Base-by-base conservation (phyloP, 2,888 invertebrate genomes). In the Dioctria linearis region DNA sequence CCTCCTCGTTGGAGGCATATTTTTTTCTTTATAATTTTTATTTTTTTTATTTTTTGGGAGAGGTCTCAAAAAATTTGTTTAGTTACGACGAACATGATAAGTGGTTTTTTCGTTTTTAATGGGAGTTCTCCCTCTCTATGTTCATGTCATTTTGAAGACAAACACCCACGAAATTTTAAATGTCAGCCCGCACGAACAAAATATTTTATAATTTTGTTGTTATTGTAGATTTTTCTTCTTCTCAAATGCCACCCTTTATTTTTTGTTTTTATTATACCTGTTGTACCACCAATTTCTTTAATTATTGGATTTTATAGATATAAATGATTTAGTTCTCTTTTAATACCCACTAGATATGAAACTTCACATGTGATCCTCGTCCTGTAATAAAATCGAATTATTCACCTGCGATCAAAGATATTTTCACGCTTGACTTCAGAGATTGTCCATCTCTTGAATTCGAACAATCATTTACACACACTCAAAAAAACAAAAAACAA, bases 1-100 rank as follows among this genome's bases (percentile, higher is more conserved):
- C 76, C 63, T 76, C 76, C 76, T 76, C 63, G 73, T 39, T 76
- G 63, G 76, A 46, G 63, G 46, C 76, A 76, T 76, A 25, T 25
- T 25, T 25, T 25, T 25, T 25, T 2, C 25, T 25, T 1, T 25
- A 25, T 25, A 1, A 25, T 25, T 25, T 25, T 25, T n/a, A n/a
- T n/a, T 65, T 25, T 25, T 25, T 25, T 25, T 2, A 1, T 25
- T 25, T 25, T 25, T 63, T 76, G 49, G 61, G 76, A 49, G 76
- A 63, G 76, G 76, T 63, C 73, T 25, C 37, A 76, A 63, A 13
- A 76, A 76, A 76, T 9, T 42, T 61, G 42, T 75, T 75, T n/a
- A n/a, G 13, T 46, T 2, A 2, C 6, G 49, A 46, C 49, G 49
- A 46, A 2, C 6, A 46, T 46, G 49, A 46, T 46, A 5, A 6